Evolutionary conservation across 1,140 invertebrate species (phyloP), one percentile per base, ranked within the genome.

Genomic region (Drosophila dunni): DNA sequence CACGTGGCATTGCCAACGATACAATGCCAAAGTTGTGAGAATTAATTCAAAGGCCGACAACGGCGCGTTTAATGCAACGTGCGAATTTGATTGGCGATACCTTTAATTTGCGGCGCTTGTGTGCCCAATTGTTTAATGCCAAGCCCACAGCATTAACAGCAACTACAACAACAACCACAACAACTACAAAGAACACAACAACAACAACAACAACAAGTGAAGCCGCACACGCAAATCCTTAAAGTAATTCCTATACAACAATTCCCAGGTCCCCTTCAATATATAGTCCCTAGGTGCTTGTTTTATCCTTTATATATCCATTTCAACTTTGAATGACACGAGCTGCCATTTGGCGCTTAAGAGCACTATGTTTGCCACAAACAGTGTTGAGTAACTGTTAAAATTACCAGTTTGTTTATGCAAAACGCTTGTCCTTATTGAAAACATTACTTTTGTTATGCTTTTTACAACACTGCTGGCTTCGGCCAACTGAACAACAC

Each of bases 11-110:
- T 24, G 61, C 45, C 24, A 48, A 20, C 45, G 73, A 50, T 7
- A 60, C 42, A 5, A 36, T 74, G 48, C 68, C 69, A 48, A 78
- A 82, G 70, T 91, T 91, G 90, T 91, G 90, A 91, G 90, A 91
- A 64, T 91, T 90, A 90, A 78, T 91, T 36, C 78, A 77, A 36
- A 42, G 68, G 71, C 78, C 80, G 56, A 58, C 72, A 46, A 69
- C 65, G 64, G 58, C 60, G 42, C 66, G 64, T 33, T 45, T 72
- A 1, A 40, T 65, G 42, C 74, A 58, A 50, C 56, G 69, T 38
- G 63, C 70, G 7, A 75, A 62, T 54, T 71, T 76, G 7, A 45
- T 79, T 29, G 84, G 75, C 58, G 72, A 71, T 20, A 78, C 78
- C 67, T 83, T 88, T 38, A 84, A 88, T 56, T 50, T 91, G 62